These are phyloP conservation scores for Cinclus mexicanus DNA, from an alignment of 2,113 vertebrate genomes.

Conservation along the genomic window DNA sequence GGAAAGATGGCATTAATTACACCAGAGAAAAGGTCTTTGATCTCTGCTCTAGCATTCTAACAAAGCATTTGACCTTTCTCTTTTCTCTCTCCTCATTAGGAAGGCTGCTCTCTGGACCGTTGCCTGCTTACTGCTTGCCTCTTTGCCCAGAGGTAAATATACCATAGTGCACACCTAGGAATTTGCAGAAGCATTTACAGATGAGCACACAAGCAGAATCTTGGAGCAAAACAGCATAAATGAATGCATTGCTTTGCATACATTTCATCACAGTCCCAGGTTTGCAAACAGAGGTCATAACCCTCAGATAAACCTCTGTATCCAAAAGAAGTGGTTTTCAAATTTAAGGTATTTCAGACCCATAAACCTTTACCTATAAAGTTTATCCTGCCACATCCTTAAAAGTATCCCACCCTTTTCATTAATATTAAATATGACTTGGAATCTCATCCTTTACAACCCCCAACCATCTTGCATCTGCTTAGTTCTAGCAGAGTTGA, in stretches of 20 bases:
- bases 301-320: neutral
- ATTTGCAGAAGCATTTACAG: neutral
- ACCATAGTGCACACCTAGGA: neutral
- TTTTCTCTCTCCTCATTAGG: slow-evolving; percentile 32
- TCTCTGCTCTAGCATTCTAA: neutral
- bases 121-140: neutral
- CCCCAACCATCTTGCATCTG: neutral
- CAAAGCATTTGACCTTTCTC: neutral
- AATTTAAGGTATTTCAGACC: neutral
- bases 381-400: neutral
- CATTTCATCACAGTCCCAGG: neutral
- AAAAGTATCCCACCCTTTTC: neutral
- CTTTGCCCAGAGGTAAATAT: slow-evolving; percentile 54
- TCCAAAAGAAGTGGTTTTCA: neutral
- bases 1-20: neutral
- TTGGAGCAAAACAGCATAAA: neutral
- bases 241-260: neutral
- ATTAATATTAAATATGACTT: neutral
- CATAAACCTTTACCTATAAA: neutral
- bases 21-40: neutral
- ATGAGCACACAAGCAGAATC: neutral
- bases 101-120: slow-evolving; percentile 5
- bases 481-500: neutral
- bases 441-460: neutral
- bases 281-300: neutral